Evolutionary conservation across 2,888 invertebrate species (phyloP).

Genomic region (Dolomedes plantarius): DNA sequence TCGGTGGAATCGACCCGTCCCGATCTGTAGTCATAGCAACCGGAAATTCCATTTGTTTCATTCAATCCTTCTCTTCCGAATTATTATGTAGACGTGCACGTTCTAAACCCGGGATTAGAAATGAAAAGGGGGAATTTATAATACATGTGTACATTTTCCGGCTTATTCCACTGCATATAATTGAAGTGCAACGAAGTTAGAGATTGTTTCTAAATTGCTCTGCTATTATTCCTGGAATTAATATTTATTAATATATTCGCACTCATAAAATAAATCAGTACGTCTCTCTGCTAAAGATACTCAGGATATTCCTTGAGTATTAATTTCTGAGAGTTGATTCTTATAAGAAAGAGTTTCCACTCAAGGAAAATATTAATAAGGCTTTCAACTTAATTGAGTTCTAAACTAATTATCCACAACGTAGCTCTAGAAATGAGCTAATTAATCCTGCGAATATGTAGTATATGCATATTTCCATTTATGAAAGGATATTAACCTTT

Average conservation of each 20-base stretch:
- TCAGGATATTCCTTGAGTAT: too few relatives aligned
- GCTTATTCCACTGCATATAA: slow-evolving; percentile 21
- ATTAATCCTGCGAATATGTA: too few relatives aligned
- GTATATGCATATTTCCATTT: too few relatives aligned
- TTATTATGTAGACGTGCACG: slow-evolving; percentile 52
- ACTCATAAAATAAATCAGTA: neutral
- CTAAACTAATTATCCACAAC: too few relatives aligned
- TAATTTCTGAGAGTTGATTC: too few relatives aligned
- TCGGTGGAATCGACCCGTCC: slow-evolving; percentile 46
- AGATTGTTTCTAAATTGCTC: slow-evolving; percentile 7
- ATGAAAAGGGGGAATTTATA: slow-evolving; percentile 56
- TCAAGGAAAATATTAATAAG: too few relatives aligned
- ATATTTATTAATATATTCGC: neutral
- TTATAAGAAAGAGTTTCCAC: too few relatives aligned
- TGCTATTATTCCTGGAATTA: neutral
- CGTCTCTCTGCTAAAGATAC: too few relatives aligned
- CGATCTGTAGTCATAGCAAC: slow-evolving; percentile 47
- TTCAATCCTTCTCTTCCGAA: slow-evolving; percentile 65
- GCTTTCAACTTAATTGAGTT: too few relatives aligned
- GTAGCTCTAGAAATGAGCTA: too few relatives aligned
- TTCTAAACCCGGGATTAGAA: slow-evolving; percentile 62
- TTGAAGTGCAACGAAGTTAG: neutral
- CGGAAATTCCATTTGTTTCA: slow-evolving; percentile 64
- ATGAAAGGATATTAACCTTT: too few relatives aligned
- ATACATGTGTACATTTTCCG: slow-evolving; percentile 48